Conservation (phyloP, 1,140 invertebrate species). For the Drosophila erecta region DNA sequence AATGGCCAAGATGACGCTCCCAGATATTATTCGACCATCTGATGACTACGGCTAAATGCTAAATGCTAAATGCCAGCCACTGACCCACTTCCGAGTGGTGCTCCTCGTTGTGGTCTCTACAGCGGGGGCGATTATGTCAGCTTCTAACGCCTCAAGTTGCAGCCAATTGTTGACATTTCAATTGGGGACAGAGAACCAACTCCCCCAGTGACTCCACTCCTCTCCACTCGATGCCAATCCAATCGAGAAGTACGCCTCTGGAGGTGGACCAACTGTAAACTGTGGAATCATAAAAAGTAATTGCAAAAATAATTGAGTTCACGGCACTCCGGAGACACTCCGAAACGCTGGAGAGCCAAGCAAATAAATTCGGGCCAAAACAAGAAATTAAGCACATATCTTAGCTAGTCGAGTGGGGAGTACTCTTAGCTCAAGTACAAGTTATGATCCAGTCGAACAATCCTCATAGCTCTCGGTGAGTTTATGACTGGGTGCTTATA, state of each 20-base stretch:
- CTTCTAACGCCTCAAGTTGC: constrained; percentile 37
- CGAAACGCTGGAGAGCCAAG: constrained; percentile 16
- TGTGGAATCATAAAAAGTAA: constrained; percentile 67
- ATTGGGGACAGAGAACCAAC: constrained; percentile 56
- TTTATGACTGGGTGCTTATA: not conserved
- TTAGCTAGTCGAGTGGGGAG: constrained; percentile 7
- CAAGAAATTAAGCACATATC: constrained; percentile 22
- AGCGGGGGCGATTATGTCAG: constrained; percentile 67
- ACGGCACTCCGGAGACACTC: constrained; percentile 67
- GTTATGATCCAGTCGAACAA: not conserved
- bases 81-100: constrained; percentile 69
- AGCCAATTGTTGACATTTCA: constrained; percentile 71
- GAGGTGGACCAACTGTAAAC: constrained; percentile 50
- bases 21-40: constrained; percentile 44
- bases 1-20: constrained; percentile 55
- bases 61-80: constrained; percentile 66
- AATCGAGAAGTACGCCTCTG: constrained; percentile 30
- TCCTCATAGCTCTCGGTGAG: not conserved
- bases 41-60: constrained; percentile 44
- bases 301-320: constrained; percentile 81
- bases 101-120: constrained; percentile 1
- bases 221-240: constrained; percentile 10
- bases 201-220: constrained; percentile 32
- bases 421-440: constrained; percentile 1
- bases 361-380: constrained; percentile 59